Percentiles rank a stretch among this genome's conserved stretches.
phyloP scores from a whole-genome alignment of 2,797 vertebrate species.

The Denticeps clupeoides region DNA sequence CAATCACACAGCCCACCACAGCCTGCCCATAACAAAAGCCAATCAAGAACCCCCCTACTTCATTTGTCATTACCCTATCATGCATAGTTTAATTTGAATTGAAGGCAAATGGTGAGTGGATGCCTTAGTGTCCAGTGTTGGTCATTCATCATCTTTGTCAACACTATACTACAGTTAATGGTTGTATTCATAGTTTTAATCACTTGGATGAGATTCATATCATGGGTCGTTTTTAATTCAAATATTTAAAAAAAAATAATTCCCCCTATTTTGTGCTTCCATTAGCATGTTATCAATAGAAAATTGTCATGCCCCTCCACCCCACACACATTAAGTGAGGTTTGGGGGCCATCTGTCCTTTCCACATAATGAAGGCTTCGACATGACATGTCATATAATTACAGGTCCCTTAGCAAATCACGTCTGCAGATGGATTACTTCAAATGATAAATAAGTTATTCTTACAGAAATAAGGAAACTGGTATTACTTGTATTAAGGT shows the following conservation, averaged over 20 bases:
- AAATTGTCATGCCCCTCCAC: too few species aligned
- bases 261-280: too few species aligned
- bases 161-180: too few species aligned
- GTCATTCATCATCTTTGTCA: slow-evolving; percentile 31
- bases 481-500: too few species aligned
- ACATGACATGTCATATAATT: slow-evolving; percentile 42
- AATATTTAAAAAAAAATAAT: too few species aligned
- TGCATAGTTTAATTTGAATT: slow-evolving; percentile 44
- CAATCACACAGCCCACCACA: not conserved
- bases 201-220: too few species aligned
- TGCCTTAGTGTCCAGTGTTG: slow-evolving; percentile 22
- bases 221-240: too few species aligned
- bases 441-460: too few species aligned
- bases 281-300: too few species aligned
- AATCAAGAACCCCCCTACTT: slow-evolving; percentile 27
- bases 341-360: slow-evolving; percentile 49
- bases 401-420: slow-evolving; percentile 11
- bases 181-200: slow-evolving; percentile 13
- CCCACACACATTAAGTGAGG: slow-evolving; percentile 31
- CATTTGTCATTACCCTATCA: slow-evolving; percentile 39
- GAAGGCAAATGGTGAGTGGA: slow-evolving; percentile 37
- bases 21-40: slow-evolving; percentile 39
- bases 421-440: too few species aligned
- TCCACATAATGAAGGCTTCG: slow-evolving; percentile 40
- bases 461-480: too few species aligned